These are phyloP conservation scores for Heliconius nattereri DNA, from an alignment of 1,140 invertebrate genomes.

Conservation along the genomic window DNA sequence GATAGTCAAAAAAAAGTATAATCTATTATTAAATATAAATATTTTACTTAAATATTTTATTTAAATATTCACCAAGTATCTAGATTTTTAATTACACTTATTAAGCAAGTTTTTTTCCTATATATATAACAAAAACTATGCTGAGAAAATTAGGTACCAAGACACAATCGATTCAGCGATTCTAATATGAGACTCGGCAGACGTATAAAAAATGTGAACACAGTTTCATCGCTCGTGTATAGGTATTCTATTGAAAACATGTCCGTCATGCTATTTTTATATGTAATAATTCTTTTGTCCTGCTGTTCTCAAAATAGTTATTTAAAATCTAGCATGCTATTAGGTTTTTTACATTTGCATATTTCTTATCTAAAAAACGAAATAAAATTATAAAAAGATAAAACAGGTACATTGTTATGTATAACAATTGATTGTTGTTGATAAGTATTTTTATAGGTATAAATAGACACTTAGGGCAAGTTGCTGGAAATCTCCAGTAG, in stretches of 20 bases:
- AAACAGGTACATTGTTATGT: too few species aligned
- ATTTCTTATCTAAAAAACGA: background rate
- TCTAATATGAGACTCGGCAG: background rate
- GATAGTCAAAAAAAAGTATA: too few species aligned
- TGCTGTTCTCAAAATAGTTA: background rate
- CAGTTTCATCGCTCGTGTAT: background rate
- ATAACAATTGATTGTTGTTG: too few species aligned
- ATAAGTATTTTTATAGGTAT: too few species aligned
- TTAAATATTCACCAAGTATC: background rate
- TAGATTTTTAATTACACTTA: too few species aligned
- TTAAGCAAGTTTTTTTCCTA: background rate
- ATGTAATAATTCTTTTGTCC: constrained; percentile 3
- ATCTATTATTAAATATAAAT: background rate
- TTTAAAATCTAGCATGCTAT: background rate
- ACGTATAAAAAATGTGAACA: constrained; percentile 18
- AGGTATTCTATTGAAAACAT: constrained; percentile 7
- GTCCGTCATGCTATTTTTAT: constrained; percentile 7
- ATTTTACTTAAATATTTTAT: background rate
- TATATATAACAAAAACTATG: background rate
- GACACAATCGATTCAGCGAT: background rate
- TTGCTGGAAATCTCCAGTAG: too few species aligned
- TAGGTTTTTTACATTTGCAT: background rate
- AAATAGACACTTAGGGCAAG: too few species aligned
- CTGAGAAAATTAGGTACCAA: background rate
- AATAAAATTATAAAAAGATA: background rate